Evolutionary conservation across 1,140 invertebrate genomes (phyloP).

Genomic region (Solen grandis): DNA sequence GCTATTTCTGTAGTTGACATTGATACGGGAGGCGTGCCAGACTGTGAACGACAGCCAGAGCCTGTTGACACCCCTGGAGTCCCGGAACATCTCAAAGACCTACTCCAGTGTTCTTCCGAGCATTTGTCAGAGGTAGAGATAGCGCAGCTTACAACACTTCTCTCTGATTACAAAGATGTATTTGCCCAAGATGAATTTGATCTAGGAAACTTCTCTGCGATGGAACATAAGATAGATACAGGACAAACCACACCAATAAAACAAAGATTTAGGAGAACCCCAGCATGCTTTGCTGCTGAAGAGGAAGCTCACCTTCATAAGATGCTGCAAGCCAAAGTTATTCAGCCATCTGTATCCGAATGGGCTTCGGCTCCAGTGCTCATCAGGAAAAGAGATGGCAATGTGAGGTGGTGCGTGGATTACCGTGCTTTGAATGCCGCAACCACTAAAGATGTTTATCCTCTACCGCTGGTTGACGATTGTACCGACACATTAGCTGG

Average conservation of each 20-base stretch:
- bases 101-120: background rate
- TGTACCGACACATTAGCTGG: background rate
- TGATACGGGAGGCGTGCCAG: background rate
- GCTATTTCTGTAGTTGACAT: background rate
- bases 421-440: constrained; percentile 10
- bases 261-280: constrained; percentile 11
- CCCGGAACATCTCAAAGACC: constrained; percentile 19
- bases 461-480: background rate
- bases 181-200: constrained; percentile 45
- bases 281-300: background rate
- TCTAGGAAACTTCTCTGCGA: constrained; percentile 1
- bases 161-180: constrained; percentile 16
- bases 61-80: background rate
- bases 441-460: constrained; percentile 16
- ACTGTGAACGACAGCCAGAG: background rate
- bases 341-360: constrained; percentile 13
- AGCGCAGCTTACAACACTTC: background rate
- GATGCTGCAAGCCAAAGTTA: constrained; percentile 18
- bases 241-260: constrained; percentile 14
- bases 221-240: constrained; percentile 34
- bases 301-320: constrained; percentile 26
- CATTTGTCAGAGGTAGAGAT: background rate
- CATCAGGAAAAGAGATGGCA: constrained; percentile 7
- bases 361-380: constrained; percentile 17
- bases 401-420: constrained; percentile 20